Percentiles rank a stretch among this genome's conserved stretches.
Conservation (phyloP, 2,888 invertebrate species). For the Eupithecia centaureata region DNA sequence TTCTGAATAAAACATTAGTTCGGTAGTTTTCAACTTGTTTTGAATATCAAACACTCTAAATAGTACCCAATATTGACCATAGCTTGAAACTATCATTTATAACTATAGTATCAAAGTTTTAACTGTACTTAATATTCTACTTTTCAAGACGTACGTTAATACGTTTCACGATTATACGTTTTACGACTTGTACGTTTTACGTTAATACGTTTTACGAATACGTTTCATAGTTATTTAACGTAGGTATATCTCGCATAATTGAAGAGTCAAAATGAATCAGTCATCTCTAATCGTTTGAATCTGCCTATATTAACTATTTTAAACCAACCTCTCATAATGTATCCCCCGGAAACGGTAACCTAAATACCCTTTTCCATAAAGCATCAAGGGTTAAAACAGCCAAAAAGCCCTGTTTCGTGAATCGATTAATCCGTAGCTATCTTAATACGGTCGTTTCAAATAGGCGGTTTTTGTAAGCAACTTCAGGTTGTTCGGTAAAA, state of each 20-base stretch:
- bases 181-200: too few species aligned
- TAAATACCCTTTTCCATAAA: constrained; percentile 6
- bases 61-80: not conserved
- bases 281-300: too few species aligned
- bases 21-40: not conserved
- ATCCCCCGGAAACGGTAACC: not conserved
- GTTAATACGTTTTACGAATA: too few species aligned
- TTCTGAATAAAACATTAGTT: not conserved
- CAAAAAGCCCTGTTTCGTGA: constrained; percentile 21
- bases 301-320: too few species aligned
- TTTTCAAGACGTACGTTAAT: too few species aligned
- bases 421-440: constrained; percentile 31
- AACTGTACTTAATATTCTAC: too few species aligned
- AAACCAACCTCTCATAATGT: too few species aligned
- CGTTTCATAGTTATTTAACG: too few species aligned
- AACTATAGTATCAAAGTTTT: too few species aligned
- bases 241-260: not conserved
- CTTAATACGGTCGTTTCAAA: constrained; percentile 26
- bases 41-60: not conserved
- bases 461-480: constrained; percentile 29
- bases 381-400: constrained; percentile 7
- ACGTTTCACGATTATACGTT: too few species aligned
- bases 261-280: not conserved
- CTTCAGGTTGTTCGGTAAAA: constrained; percentile 14
- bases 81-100: too few species aligned